Percentiles rank a stretch among this genome's conserved stretches.
These are phyloP conservation scores for Zalophus californianus DNA, from an alignment of 2,797 vertebrate species.

Conservation along the genomic window DNA sequence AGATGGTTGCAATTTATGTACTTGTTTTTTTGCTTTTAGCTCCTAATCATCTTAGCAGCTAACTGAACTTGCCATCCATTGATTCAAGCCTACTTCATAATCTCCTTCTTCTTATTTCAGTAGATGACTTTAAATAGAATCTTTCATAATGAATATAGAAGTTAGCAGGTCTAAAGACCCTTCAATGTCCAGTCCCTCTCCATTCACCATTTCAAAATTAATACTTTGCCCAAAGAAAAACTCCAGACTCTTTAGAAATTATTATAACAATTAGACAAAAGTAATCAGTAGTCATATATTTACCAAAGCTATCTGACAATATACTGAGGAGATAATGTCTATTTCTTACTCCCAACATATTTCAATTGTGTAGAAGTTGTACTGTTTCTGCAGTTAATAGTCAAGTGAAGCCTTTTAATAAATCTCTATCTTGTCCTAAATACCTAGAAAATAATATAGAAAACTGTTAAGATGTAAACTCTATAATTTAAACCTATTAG, in stretches of 20 bases:
- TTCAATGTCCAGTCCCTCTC: background rate
- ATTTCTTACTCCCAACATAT: background rate
- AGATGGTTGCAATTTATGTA: background rate
- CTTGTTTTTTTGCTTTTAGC: background rate
- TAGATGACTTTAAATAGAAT: background rate
- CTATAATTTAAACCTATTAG: background rate
- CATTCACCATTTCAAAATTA: background rate
- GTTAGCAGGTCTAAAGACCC: background rate
- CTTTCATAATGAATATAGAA: background rate
- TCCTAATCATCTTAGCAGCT: background rate
- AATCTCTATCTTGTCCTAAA: background rate
- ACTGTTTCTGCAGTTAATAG: background rate
- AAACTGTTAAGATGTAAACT: background rate
- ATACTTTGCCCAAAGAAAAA: background rate
- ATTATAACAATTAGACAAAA: background rate
- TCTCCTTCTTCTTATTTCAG: background rate
- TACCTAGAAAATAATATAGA: background rate
- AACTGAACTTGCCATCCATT: background rate
- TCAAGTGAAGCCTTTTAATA: background rate
- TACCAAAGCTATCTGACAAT: background rate
- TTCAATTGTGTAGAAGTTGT: background rate
- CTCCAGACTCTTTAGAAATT: background rate
- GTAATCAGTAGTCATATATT: background rate
- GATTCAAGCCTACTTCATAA: background rate
- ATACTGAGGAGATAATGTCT: background rate